Evolutionary conservation across 1,140 invertebrate genomes (phyloP), one percentile per base, ranked within the genome.

Genomic region (Formica selysi): DNA sequence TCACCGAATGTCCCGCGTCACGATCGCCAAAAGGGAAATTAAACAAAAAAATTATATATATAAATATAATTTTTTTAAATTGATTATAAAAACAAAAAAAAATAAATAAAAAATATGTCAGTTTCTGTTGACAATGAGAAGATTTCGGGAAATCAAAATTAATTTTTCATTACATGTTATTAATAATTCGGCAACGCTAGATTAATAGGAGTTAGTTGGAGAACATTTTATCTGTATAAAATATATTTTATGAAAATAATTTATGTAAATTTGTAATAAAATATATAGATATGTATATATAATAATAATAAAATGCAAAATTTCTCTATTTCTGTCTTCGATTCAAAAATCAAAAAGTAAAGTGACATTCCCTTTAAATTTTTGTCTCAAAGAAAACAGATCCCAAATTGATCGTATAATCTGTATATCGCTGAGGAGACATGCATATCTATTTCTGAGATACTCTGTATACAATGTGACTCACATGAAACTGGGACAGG

Each of bases 401-500:
- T 36, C 48, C 19, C 11, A n/a, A 67, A 38, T 67, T 68, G 10
- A 16, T n/a, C 8, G 5, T 44, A 44, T 0, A 51, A 51, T 19
- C 2, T 51, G 16, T 51, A 19, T 16, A 51, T 19, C 13, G 44
- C 13, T 57, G 32, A 26, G 16, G 6, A 2, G 38, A 76, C 22
- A 44, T 8, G 29, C 76, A 10, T 29, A 1, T 29, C 32, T 68
- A 70, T 32, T 68, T 68, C 5, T 38, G 8, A 54, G 19, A 36
- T 70, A 78, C 38, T 41, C 16, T 54, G 48, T 22, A 48, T 54
- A 29, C 32, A 80, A 38, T 1, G 16, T 65, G 59, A 78, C 48
- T 80, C 65, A 80, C 64, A 80, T 32, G 32, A 38, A 80, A 57
- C 44, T 80, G 57, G 76, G 32, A 70, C 64, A 70, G 26, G 11